These are phyloP conservation scores for Phlogophora meticulosa DNA, from an alignment of 2,888 invertebrate genomes.

Conservation along the genomic window DNA sequence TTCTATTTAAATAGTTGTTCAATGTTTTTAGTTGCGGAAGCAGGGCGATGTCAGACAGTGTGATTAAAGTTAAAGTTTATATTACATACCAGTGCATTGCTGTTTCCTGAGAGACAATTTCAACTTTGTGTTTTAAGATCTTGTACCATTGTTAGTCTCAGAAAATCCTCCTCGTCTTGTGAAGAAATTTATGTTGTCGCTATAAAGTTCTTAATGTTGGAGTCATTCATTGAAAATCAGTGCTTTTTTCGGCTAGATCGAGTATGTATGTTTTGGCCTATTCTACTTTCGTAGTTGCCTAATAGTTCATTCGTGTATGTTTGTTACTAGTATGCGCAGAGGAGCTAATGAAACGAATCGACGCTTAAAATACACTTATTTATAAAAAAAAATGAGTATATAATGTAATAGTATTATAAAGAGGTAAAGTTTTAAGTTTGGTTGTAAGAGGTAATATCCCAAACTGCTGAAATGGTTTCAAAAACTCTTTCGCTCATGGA, in stretches of 20 bases:
- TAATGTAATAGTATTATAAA: too few species aligned
- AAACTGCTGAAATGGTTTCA: too few species aligned
- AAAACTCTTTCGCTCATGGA: too few species aligned
- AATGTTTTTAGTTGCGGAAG: neutral
- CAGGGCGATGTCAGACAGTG: neutral
- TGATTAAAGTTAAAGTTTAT: slow-evolving; percentile 1
- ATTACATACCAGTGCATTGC: neutral
- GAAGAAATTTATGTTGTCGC: neutral
- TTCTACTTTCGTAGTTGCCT: neutral
- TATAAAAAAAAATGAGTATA: too few species aligned
- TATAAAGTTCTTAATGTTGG: neutral
- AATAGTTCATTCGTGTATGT: neutral
- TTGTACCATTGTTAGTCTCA: neutral
- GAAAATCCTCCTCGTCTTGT: neutral
- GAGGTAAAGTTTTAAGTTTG: too few species aligned
- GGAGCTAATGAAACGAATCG: too few species aligned
- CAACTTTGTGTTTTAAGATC: neutral
- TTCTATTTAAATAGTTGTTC: neutral
- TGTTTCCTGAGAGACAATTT: slow-evolving; percentile 1
- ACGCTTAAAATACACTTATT: too few species aligned
- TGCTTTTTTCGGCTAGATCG: neutral
- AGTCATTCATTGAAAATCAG: neutral
- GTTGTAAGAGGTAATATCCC: too few species aligned
- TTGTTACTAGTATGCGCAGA: neutral
- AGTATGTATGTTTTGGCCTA: neutral